A percentile compares a stretch with the other conserved stretches of the same genome.
Conservation (phyloP, 2,888 invertebrate species). For the Hermaeophaga mercurialis region DNA sequence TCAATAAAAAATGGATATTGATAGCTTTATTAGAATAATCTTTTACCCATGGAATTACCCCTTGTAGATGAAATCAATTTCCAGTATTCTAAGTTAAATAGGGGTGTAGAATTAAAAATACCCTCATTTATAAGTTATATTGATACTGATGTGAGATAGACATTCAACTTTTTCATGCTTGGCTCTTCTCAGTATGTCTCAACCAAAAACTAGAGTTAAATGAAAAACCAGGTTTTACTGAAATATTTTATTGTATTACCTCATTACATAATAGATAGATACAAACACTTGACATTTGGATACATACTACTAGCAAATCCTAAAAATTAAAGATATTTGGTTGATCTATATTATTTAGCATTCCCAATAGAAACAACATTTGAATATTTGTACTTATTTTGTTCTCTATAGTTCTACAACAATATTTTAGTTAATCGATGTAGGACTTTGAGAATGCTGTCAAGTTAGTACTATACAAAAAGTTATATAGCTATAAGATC, state of each 20-base stretch:
- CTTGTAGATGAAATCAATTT: too few species aligned
- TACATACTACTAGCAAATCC: constrained; percentile 10
- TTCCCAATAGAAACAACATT: background rate
- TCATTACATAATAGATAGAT: constrained; percentile 12
- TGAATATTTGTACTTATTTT: constrained; percentile 8
- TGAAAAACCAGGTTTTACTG: constrained; percentile 1
- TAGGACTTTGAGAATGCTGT: constrained; percentile 10
- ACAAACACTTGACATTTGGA: constrained; percentile 2
- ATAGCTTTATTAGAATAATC: too few species aligned
- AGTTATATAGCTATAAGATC: constrained; percentile 1
- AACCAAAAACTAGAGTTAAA: too few species aligned
- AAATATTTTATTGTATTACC: constrained; percentile 15
- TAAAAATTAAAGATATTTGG: constrained; percentile 23
- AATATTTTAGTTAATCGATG: background rate
- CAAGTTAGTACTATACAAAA: constrained; percentile 21
- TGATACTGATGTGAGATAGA: too few species aligned
- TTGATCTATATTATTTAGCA: constrained; percentile 10
- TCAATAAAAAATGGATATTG: too few species aligned
- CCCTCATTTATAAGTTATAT: too few species aligned
- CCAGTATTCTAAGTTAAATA: too few species aligned
- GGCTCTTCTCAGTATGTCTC: too few species aligned
- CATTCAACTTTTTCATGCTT: too few species aligned
- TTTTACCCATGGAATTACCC: too few species aligned
- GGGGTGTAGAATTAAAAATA: too few species aligned
- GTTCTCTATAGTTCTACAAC: background rate